Evolutionary conservation across 2,797 vertebrate species (phyloP).

Genomic region (Macroramphosus scolopax): DNA sequence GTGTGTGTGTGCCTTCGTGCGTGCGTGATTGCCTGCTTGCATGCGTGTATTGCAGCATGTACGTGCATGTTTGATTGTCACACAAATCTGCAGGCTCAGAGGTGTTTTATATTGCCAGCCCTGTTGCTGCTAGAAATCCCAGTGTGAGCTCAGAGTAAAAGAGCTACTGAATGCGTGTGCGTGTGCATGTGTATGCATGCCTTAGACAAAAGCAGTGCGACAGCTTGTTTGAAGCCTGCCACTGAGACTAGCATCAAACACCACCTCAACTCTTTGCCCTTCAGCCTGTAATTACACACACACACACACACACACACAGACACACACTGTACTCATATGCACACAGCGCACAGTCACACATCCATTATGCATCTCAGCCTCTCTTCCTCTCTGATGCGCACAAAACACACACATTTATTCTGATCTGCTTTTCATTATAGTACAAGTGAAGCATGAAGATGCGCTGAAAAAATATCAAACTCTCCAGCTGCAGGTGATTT

Average conservation of each 20-base stretch:
- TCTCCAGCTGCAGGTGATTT: slow-evolving; percentile 25
- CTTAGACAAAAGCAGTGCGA: slow-evolving; percentile 39
- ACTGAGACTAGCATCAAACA: slow-evolving; percentile 59
- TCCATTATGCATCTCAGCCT: too few species aligned
- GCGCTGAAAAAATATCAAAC: slow-evolving; percentile 10
- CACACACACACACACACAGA: slow-evolving; percentile 4
- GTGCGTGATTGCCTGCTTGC: neutral
- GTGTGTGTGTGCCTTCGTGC: neutral
- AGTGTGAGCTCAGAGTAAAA: slow-evolving; percentile 15
- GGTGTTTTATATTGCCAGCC: slow-evolving; percentile 11
- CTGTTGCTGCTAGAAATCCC: slow-evolving; percentile 19
- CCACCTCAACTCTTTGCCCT: slow-evolving; percentile 41
- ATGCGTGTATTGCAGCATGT: neutral
- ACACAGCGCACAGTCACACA: too few species aligned
- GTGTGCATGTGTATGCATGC: slow-evolving; percentile 4
- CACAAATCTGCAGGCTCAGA: neutral
- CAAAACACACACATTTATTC: slow-evolving; percentile 17
- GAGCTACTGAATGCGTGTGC: neutral
- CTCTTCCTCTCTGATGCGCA: slow-evolving; percentile 17
- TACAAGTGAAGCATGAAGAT: neutral
- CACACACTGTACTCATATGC: too few species aligned
- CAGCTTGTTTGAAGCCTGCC: slow-evolving; percentile 56
- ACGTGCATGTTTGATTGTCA: slow-evolving; percentile 7
- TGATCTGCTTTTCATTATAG: slow-evolving; percentile 17
- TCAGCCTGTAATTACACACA: slow-evolving; percentile 37